These are phyloP conservation scores for Cantharis lateralis DNA, from an alignment of 2,888 invertebrate species.

Conservation along the genomic window DNA sequence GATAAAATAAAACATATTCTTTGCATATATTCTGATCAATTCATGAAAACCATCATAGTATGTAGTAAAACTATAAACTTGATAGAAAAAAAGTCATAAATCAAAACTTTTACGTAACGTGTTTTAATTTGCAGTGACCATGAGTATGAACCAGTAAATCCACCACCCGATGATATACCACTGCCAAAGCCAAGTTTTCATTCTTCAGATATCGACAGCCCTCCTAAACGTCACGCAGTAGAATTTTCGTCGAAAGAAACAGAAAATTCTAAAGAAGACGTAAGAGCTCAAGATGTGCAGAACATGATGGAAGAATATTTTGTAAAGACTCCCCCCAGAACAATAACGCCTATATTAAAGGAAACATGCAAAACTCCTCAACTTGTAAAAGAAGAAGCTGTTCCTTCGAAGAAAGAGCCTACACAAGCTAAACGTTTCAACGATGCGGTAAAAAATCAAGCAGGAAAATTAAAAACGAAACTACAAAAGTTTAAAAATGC, in stretches of 20 bases:
- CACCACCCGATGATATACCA: slow-evolving; percentile 61
- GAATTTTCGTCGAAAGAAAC: not conserved
- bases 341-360: not conserved
- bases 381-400: not conserved
- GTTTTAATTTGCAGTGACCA: slow-evolving; percentile 75
- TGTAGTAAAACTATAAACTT: too few relatives aligned
- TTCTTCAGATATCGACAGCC: slow-evolving; percentile 41
- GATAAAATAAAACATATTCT: not conserved
- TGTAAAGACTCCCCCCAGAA: not conserved
- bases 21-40: not conserved
- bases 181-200: not conserved
- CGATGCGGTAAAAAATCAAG: slow-evolving; percentile 65
- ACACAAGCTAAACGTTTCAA: slow-evolving; percentile 22
- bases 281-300: not conserved
- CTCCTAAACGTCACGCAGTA: slow-evolving; percentile 39
- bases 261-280: not conserved
- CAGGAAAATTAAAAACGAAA: slow-evolving; percentile 69
- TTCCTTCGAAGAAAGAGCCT: slow-evolving; percentile 18
- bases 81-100: not conserved
- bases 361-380: not conserved
- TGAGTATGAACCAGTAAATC: slow-evolving; percentile 89
- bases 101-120: slow-evolving; percentile 21
- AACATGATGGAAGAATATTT: not conserved
- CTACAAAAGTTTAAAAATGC: slow-evolving; percentile 60
- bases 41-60: not conserved